Evolutionary conservation across 2,888 invertebrate species (phyloP).

Genomic region (Caenorhabditis japonica): DNA sequence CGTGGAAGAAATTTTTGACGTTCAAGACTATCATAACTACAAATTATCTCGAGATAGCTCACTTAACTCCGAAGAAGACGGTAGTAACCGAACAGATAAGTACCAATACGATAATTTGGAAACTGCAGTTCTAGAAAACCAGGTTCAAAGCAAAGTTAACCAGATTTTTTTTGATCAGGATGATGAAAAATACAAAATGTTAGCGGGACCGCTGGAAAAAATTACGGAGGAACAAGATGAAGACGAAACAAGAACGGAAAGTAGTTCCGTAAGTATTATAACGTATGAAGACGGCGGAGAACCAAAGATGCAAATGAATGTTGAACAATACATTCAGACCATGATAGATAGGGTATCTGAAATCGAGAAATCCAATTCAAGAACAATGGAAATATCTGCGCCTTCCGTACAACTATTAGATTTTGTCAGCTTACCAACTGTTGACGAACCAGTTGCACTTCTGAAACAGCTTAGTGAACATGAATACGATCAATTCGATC

Average conservation of each 20-base stretch:
- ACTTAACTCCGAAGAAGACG: neutral
- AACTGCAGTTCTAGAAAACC: neutral
- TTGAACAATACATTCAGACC: constrained; percentile 41
- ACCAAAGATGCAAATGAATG: constrained; percentile 37
- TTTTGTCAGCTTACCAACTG: too few relatives aligned
- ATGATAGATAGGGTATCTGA: constrained; percentile 37
- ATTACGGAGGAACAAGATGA: constrained; percentile 35
- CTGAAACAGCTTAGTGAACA: too few relatives aligned
- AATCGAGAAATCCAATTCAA: neutral
- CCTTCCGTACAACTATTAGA: too few relatives aligned
- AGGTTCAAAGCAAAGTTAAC: neutral
- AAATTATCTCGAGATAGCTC: constrained; percentile 2
- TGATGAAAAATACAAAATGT: constrained; percentile 14
- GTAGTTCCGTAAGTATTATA: constrained; percentile 22
- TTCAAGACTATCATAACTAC: neutral
- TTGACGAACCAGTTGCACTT: too few relatives aligned
- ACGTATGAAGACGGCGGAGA: constrained; percentile 5
- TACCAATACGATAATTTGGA: constrained; percentile 8
- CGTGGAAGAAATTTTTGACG: constrained; percentile 33
- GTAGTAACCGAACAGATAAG: neutral
- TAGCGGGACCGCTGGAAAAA: constrained; percentile 22
- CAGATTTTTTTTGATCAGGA: neutral
- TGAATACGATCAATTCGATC: too few relatives aligned
- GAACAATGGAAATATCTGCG: too few relatives aligned
- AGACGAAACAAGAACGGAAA: constrained; percentile 12